Conservation (phyloP, 1,140 invertebrate genomes). For the Panagrolaimus sp. region DNA sequence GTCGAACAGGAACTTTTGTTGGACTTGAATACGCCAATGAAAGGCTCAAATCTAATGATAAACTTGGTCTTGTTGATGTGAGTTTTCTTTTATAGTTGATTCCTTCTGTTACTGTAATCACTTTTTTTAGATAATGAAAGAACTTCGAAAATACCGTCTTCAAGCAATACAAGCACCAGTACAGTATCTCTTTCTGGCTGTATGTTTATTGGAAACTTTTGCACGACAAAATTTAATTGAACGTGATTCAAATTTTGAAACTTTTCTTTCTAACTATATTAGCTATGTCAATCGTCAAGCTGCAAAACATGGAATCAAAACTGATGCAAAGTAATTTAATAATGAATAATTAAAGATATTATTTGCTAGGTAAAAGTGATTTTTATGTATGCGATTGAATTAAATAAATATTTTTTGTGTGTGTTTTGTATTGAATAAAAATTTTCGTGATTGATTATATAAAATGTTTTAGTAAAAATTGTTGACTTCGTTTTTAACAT, state of each 20-base stretch:
- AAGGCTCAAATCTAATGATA: not conserved
- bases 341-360: too few relatives aligned
- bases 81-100: not conserved
- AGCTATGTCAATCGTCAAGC: slow-evolving; percentile 7
- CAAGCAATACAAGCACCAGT: slow-evolving; percentile 7
- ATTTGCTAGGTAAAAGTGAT: too few relatives aligned
- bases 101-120: not conserved
- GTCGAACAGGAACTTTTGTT: slow-evolving; percentile 11
- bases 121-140: slow-evolving; percentile 11
- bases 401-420: too few relatives aligned
- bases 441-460: too few relatives aligned
- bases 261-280: not conserved
- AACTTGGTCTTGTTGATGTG: slow-evolving; percentile 11
- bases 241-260: not conserved
- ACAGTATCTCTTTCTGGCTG: slow-evolving; percentile 8
- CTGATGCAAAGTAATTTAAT: too few relatives aligned
- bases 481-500: too few relatives aligned
- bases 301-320: slow-evolving; percentile 1
- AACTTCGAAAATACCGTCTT: not conserved
- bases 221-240: slow-evolving; percentile 1
- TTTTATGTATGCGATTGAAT: too few relatives aligned
- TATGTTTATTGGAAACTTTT: not conserved
- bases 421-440: too few relatives aligned
- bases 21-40: slow-evolving; percentile 9
- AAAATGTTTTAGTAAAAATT: too few relatives aligned